phyloP scores from a whole-genome alignment of 2,113 vertebrate species.

The Hystrix brachyura region DNA sequence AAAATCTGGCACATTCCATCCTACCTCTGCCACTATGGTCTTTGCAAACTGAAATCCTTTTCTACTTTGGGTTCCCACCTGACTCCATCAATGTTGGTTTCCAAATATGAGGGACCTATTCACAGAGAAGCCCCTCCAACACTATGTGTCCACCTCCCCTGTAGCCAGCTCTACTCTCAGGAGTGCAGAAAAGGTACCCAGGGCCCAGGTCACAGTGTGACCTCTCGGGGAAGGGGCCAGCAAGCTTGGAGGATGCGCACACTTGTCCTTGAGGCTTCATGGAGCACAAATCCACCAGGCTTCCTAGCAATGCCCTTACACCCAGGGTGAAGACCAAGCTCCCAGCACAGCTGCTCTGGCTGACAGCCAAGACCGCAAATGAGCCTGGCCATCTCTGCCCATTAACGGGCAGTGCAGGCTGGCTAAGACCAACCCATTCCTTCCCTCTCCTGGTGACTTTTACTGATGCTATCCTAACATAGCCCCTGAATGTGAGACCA shows the following conservation, averaged over 20 bases:
- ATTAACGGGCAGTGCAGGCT: not conserved
- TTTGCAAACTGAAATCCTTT: not conserved
- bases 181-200: not conserved
- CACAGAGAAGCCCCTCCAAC: not conserved
- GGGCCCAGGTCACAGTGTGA: not conserved
- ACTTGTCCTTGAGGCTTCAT: not conserved
- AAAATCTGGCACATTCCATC: not conserved
- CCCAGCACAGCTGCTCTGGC: not conserved
- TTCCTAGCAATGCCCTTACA: not conserved
- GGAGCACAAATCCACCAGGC: no score
- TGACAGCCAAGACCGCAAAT: not conserved
- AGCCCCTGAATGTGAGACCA: rapidly evolving
- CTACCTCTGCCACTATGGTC: not conserved
- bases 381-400: not conserved
- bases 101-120: not conserved
- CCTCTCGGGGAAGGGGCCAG: no score
- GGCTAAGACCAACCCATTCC: not conserved
- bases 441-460: not conserved
- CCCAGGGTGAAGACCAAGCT: not conserved
- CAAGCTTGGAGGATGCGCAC: not conserved
- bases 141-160: not conserved
- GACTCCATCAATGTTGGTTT: not conserved
- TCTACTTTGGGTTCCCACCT: not conserved
- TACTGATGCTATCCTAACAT: not conserved
- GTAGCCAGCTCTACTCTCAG: not conserved